Conservation (phyloP, 2,888 invertebrate genomes). For the Thereva unica region DNA sequence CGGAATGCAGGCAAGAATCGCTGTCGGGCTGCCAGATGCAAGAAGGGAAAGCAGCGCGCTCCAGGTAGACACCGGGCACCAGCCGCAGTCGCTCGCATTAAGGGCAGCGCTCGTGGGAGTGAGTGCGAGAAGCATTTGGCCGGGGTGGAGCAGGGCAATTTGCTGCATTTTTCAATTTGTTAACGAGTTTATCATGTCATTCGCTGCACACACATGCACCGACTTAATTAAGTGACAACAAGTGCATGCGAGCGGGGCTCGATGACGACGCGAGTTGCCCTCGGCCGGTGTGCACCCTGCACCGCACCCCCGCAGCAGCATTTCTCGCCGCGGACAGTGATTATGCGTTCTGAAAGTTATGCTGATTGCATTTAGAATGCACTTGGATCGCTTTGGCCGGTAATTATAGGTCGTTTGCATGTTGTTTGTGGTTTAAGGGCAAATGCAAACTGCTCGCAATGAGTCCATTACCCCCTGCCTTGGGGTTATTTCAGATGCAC, state of each 20-base stretch:
- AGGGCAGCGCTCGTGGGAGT: too few relatives aligned
- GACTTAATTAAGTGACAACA: slow-evolving; percentile 29
- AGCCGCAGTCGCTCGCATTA: too few relatives aligned
- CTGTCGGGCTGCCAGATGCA: too few relatives aligned
- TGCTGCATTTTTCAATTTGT: too few relatives aligned
- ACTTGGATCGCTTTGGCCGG: slow-evolving; percentile 22
- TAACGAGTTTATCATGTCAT: too few relatives aligned
- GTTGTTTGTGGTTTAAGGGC: slow-evolving; percentile 32
- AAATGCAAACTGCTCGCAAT: slow-evolving; percentile 24
- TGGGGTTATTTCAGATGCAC: too few relatives aligned
- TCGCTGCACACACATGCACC: too few relatives aligned
- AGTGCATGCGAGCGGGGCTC: not conserved
- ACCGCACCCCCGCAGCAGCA: slow-evolving; percentile 16
- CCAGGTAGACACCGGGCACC: too few relatives aligned
- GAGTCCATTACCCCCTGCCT: slow-evolving; percentile 1
- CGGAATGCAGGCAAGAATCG: too few relatives aligned
- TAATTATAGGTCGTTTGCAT: slow-evolving; percentile 33
- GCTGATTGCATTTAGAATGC: slow-evolving; percentile 32
- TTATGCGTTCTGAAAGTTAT: slow-evolving; percentile 27
- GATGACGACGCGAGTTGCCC: slow-evolving; percentile 13
- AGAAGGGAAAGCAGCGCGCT: too few relatives aligned
- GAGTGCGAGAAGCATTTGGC: too few relatives aligned
- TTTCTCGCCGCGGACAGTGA: slow-evolving; percentile 1
- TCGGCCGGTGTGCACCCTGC: slow-evolving; percentile 6
- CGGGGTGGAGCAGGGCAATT: too few relatives aligned